Evolutionary conservation across 2,888 invertebrate genomes (phyloP).

Genomic region (Oxytorus armatus): DNA sequence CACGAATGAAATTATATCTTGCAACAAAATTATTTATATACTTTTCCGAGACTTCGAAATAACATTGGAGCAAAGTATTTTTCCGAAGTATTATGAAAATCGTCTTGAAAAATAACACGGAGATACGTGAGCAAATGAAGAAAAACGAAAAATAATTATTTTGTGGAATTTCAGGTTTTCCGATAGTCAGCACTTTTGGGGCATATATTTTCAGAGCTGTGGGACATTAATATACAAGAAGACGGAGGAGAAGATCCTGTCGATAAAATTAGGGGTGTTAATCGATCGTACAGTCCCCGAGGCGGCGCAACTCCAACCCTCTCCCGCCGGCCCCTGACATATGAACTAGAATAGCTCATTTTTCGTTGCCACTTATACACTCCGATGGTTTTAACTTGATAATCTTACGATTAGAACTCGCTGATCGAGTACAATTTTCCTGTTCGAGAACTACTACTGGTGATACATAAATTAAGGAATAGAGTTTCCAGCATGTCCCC

Average conservation of each 20-base stretch:
- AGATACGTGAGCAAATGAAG: not conserved
- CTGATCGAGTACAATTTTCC: constrained; percentile 35
- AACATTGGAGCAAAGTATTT: constrained; percentile 2
- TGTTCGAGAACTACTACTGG: not conserved
- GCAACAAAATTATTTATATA: not conserved
- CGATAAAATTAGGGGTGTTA: constrained; percentile 35
- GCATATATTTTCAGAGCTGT: not conserved
- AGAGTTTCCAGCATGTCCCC: not conserved
- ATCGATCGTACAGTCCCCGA: constrained; percentile 44
- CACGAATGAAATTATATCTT: constrained; percentile 12
- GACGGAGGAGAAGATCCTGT: not conserved
- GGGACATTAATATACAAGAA: not conserved
- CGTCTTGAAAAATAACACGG: not conserved
- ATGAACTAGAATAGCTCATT: constrained; percentile 3
- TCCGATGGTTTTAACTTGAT: constrained; percentile 48
- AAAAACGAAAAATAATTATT: not conserved
- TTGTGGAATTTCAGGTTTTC: not conserved
- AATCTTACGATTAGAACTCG: constrained; percentile 39
- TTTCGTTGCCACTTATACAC: constrained; percentile 30
- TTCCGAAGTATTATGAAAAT: constrained; percentile 8
- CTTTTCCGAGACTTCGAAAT: not conserved
- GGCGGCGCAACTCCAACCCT: too few species aligned
- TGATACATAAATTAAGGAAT: constrained; percentile 53
- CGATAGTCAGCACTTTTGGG: not conserved
- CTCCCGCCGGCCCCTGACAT: not conserved